phyloP scores from a whole-genome alignment of 1,140 invertebrate species.

The Thaumatotibia leucotreta region DNA sequence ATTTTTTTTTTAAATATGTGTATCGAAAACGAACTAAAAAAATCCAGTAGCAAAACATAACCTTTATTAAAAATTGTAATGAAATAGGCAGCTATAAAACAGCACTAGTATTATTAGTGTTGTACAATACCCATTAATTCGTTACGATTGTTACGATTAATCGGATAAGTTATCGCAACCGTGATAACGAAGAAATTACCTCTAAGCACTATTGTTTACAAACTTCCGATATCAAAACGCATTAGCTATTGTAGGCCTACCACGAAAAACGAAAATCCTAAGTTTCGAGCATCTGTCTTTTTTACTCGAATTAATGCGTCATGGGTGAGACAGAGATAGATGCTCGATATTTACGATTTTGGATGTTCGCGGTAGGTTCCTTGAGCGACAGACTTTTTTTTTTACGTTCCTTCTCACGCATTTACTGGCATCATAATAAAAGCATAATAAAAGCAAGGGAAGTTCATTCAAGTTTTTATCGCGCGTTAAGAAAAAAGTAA shows the following conservation, averaged over 20 bases:
- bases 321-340: too few species aligned
- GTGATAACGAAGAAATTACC: not conserved
- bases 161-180: not conserved
- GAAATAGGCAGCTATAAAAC: too few species aligned
- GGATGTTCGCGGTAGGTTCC: too few species aligned
- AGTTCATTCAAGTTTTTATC: conserved; percentile 11
- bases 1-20: too few species aligned
- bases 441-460: not conserved
- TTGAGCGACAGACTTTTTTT: not conserved
- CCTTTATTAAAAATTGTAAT: too few species aligned
- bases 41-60: too few species aligned
- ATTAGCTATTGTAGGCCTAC: not conserved
- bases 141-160: not conserved
- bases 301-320: too few species aligned
- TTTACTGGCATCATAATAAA: not conserved
- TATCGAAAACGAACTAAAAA: too few species aligned
- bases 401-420: not conserved
- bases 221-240: not conserved
- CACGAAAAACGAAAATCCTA: too few species aligned
- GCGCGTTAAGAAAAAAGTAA: conserved; percentile 6
- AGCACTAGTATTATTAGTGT: not conserved
- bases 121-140: not conserved
- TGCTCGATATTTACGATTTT: too few species aligned
- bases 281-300: too few species aligned
- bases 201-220: not conserved